phyloP scores from a whole-genome alignment of 2,888 invertebrate species.

The Desoria tigrina region DNA sequence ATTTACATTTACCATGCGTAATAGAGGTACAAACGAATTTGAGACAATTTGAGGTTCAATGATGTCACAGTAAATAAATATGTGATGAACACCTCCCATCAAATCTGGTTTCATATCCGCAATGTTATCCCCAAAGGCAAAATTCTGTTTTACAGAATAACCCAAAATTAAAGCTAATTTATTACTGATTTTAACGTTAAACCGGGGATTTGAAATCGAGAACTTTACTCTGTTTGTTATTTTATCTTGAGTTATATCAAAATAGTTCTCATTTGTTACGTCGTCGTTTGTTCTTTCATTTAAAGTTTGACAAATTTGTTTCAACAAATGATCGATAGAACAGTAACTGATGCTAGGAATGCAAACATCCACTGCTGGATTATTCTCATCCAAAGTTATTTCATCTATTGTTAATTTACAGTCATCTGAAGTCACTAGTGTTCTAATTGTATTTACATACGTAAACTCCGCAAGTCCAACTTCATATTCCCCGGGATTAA shows the following conservation, averaged over 20 bases:
- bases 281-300: too few relatives aligned
- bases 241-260: too few relatives aligned
- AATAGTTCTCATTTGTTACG: too few relatives aligned
- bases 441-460: not conserved
- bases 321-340: too few relatives aligned
- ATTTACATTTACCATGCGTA: conserved; percentile 14
- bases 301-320: too few relatives aligned
- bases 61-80: conserved; percentile 18
- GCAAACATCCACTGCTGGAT: too few relatives aligned
- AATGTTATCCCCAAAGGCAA: not conserved
- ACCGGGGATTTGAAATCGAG: not conserved
- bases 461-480: not conserved
- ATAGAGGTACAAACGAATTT: conserved; percentile 8
- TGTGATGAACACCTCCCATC: conserved; percentile 10
- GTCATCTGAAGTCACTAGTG: not conserved
- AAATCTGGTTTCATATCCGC: not conserved
- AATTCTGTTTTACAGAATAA: not conserved
- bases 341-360: too few relatives aligned
- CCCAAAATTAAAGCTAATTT: not conserved
- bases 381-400: too few relatives aligned
- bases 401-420: too few relatives aligned
- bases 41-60: conserved; percentile 13
- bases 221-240: not conserved
- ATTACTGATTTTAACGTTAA: not conserved
- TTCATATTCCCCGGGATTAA: not conserved